Conservation (phyloP, 2,797 vertebrate genomes). For the Chaetophractus vellerosus region DNA sequence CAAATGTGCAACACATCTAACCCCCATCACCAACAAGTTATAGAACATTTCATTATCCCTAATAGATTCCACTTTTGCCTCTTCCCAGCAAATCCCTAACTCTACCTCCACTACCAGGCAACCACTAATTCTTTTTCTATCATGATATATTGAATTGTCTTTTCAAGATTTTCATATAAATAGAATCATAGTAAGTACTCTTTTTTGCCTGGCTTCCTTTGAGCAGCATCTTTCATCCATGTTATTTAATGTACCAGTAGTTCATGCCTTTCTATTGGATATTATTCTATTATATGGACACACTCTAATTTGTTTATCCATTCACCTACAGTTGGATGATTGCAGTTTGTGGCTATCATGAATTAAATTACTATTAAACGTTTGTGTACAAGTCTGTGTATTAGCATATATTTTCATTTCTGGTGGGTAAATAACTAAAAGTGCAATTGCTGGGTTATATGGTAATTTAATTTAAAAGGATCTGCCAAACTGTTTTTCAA, state of each 20-base stretch:
- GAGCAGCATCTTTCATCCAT: not conserved
- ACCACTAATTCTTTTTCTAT: not conserved
- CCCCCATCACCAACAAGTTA: not conserved
- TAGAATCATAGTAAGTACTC: not conserved
- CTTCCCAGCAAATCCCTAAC: not conserved
- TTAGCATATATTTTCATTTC: not conserved
- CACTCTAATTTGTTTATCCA: not conserved
- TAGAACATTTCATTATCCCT: not conserved
- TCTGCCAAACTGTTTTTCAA: not conserved
- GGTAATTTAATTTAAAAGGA: not conserved
- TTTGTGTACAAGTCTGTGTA: not conserved
- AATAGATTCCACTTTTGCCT: not conserved
- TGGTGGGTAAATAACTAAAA: not conserved
- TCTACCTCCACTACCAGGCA: not conserved
- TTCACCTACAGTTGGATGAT: not conserved
- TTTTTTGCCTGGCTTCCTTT: not conserved
- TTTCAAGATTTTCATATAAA: slow-evolving; percentile 16
- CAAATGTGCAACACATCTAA: not conserved
- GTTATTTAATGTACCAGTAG: not conserved
- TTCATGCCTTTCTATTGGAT: not conserved
- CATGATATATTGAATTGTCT: not conserved
- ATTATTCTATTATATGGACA: not conserved
- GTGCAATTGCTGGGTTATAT: not conserved
- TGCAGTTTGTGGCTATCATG: not conserved
- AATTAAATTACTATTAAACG: not conserved